Percentiles rank a stretch among this genome's conserved stretches.
Conservation (phyloP, 1,140 invertebrate species). For the Drosophila paulistorum region DNA sequence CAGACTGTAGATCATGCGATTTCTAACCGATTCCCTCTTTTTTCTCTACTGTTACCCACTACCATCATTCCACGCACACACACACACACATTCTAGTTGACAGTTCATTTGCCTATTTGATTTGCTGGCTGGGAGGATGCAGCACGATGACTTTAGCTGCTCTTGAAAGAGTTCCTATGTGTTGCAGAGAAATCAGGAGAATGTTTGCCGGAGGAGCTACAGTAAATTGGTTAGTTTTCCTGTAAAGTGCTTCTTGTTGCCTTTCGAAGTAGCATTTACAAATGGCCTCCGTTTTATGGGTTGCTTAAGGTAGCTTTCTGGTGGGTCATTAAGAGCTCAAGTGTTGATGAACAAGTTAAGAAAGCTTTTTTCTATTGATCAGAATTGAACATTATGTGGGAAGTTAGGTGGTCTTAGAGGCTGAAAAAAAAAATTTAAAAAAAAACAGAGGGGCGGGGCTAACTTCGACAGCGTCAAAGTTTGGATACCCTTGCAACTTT, state of each 20-base stretch:
- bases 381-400: not conserved
- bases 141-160: not conserved
- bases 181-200: constrained; percentile 20
- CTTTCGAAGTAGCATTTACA: constrained; percentile 81
- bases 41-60: constrained; percentile 8
- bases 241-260: constrained; percentile 37
- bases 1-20: constrained; percentile 61
- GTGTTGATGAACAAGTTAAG: constrained; percentile 52
- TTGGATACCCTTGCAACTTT: too few relatives aligned
- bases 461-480: too few relatives aligned
- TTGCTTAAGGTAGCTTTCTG: constrained; percentile 42
- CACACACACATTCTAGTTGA: constrained; percentile 70
- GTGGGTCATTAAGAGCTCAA: constrained; percentile 56
- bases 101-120: constrained; percentile 76
- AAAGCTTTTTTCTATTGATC: constrained; percentile 41
- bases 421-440: too few relatives aligned
- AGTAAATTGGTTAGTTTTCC: constrained; percentile 7
- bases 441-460: too few relatives aligned
- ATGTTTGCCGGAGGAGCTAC: constrained; percentile 13
- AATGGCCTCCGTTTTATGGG: constrained; percentile 50
- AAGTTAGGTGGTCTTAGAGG: too few relatives aligned
- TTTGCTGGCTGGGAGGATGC: constrained; percentile 34
- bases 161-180: constrained; percentile 43
- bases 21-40: not conserved
- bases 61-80: constrained; percentile 1